Evolutionary conservation across 2,888 invertebrate species (phyloP).

Genomic region (Idaea straminata): DNA sequence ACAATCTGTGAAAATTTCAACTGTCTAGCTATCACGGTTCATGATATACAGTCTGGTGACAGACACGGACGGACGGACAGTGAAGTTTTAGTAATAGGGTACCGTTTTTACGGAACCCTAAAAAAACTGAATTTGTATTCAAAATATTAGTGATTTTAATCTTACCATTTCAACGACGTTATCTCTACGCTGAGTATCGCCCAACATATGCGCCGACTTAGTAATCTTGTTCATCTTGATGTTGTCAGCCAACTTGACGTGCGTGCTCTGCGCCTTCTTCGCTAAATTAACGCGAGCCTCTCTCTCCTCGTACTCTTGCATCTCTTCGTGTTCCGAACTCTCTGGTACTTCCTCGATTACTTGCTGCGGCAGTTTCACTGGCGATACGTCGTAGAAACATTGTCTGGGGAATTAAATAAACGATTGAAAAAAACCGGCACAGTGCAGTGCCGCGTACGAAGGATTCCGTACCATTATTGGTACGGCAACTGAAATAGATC

Average conservation of each 20-base stretch:
- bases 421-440: not conserved
- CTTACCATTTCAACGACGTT: slow-evolving; percentile 47
- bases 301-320: slow-evolving; percentile 23
- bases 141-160: not conserved
- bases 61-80: too few relatives aligned
- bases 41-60: too few relatives aligned
- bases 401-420: slow-evolving; percentile 28
- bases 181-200: slow-evolving; percentile 44
- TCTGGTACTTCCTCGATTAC: slow-evolving; percentile 32
- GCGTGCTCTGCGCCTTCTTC: slow-evolving; percentile 67
- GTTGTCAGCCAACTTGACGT: slow-evolving; percentile 45
- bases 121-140: not conserved
- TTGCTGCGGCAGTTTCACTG: slow-evolving; percentile 23
- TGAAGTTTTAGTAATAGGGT: too few relatives aligned
- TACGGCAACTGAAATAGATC: not conserved
- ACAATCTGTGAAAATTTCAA: too few relatives aligned
- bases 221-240: slow-evolving; percentile 57
- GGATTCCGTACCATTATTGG: too few relatives aligned
- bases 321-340: slow-evolving; percentile 33
- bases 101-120: too few relatives aligned
- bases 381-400: slow-evolving; percentile 34
- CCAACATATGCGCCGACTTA: slow-evolving; percentile 65
- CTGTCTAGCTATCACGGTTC: too few relatives aligned
- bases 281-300: slow-evolving; percentile 43
- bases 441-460: not conserved